Evolutionary conservation across 2,113 vertebrate species (phyloP).

Genomic region (Petromus typicus): DNA sequence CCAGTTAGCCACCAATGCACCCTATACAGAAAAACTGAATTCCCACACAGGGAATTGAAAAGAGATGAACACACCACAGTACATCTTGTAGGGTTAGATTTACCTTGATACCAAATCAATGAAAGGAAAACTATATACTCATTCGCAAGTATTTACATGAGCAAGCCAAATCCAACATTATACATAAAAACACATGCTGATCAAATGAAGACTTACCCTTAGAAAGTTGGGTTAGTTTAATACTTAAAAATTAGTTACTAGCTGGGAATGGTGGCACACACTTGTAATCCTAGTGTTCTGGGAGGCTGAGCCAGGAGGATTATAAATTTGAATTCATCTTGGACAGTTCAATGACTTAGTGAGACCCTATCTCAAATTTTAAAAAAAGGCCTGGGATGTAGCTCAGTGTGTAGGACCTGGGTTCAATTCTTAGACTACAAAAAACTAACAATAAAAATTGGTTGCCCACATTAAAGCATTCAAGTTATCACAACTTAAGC

Average conservation of each 20-base stretch:
- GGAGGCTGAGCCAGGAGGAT: neutral
- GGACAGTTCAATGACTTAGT: neutral
- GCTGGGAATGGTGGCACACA: neutral
- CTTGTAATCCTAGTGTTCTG: neutral
- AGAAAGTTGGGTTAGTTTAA: neutral
- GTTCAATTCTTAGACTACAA: neutral
- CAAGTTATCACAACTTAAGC: neutral
- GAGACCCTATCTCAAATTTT: neutral
- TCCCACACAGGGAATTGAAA: neutral
- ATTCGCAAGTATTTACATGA: neutral
- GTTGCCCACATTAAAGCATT: neutral
- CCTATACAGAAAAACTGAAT: neutral
- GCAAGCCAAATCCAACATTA: neutral
- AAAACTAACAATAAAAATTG: neutral
- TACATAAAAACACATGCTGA: neutral
- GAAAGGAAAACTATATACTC: conserved; percentile 18
- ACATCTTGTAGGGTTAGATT: conserved; percentile 16
- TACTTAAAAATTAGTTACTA: neutral
- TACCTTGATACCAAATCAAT: neutral
- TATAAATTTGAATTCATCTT: neutral
- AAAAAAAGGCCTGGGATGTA: neutral
- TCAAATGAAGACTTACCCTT: neutral
- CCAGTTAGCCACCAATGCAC: neutral
- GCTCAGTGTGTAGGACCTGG: neutral
- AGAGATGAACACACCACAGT: neutral